Evolutionary conservation across 2,888 invertebrate species (phyloP), one percentile per base, ranked within the genome.

Genomic region (Noctua comes): DNA sequence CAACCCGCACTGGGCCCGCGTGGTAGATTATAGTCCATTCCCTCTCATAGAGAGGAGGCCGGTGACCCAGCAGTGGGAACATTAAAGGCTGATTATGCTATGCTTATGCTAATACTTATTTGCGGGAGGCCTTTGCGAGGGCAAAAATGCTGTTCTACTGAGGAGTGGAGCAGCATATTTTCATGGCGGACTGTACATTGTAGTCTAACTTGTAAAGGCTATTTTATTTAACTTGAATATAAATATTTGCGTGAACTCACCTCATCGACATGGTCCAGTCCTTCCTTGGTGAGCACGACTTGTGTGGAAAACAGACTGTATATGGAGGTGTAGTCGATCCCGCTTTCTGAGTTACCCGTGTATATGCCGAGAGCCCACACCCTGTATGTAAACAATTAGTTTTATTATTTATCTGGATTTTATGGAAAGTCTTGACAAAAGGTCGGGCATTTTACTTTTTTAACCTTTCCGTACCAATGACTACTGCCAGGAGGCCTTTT

Each of bases 301-400:
- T 97, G 97, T 13, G 99, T 94, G 8, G 97, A 97, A 93, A 99
- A 98, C 77, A 98, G 93, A 1, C 98, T 97, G 94, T 98, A 98
- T 92, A 98, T 97, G 0, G 98, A 97, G 83, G 98, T 99, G 90
- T 98, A 97, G 91, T 98, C 98, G 85, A 98, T 98, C 1, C 98
- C 99, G 80, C 97, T 97, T 88, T 98, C 98, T 0, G 97, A 97
- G 89, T 98, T 98, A 8, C 98, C 98, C 5, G 98, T 97, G 85
- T 97, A 97, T 69, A 98, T 97, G 13, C 97, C 97, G 11, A 98
- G 93, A 1, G 98, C 98, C 98, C 98, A 98, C 51, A 98, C 97
- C 92, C 98, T 98, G 91, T n/a, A 16, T 2, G 48, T 10, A 10
- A 51, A 62, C 27, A 62, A 51, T 36, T 6, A 48, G 21, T 54